Base-by-base conservation (phyloP, 1,140 invertebrate genomes). In the Homalodisca vitripennis region DNA sequence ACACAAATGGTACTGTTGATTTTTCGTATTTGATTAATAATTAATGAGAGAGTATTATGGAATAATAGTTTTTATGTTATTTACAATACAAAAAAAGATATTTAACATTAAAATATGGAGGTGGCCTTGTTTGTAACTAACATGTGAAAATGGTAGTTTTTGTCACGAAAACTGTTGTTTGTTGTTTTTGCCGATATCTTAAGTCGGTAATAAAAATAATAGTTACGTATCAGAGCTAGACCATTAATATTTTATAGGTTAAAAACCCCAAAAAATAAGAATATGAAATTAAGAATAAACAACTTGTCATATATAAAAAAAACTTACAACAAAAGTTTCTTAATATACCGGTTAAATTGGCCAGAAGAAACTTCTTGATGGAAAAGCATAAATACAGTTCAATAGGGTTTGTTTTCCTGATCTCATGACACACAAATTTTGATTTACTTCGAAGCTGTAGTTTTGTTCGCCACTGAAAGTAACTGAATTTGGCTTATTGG, bases 381-480 rank as follows among this genome's bases (percentile, higher is more conserved):
- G n/a, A n/a, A n/a, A n/a, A n/a, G n/a, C n/a, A n/a, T n/a, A n/a
- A n/a, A n/a, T n/a, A n/a, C 24, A 60, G 55, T 60, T 60, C 29
- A 27, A 6, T 60, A n/a, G 55, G 55, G 55, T 60, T 60, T 6
- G 29, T 27, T 60, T 60, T 3, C 13, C 12, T 27, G 55, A 27
- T 60, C n/a, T 60, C 55, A 60, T 60, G 29, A 60, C 55, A 27
- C 3, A 6, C 55, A 60, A 27, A 60, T 2, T 13, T 27, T 20
- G 3, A 20, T 60, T 60, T 17, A 31, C 29, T 31, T 60, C 55
- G 29, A 60, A 60, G 29, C 55, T 60, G 29, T 60, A 60, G 55
- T 60, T 60, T 27, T 60, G 55, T 27, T 60, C 55, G 12, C 29
- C 55, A 60, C 55, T 60, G 29, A 60, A 20, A 60, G 12, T 13